These are phyloP conservation scores for Tangara arthus DNA, from an alignment of 2,797 vertebrate species.

Conservation along the genomic window DNA sequence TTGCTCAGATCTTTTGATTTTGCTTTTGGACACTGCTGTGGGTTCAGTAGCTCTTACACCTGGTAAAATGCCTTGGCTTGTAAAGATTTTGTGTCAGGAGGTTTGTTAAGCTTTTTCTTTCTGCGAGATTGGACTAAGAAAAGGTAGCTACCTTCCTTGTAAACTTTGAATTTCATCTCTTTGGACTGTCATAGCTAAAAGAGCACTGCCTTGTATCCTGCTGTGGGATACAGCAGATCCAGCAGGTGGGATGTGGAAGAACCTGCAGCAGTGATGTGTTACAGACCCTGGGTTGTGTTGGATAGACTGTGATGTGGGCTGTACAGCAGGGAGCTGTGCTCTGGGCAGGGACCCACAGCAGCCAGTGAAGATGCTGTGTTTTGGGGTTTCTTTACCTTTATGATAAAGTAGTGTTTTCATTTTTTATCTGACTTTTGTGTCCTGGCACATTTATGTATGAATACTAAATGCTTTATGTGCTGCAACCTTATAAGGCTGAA, in stretches of 20 bases:
- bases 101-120: neutral
- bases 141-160: neutral
- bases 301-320: neutral
- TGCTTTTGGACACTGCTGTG: neutral
- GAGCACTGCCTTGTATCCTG: neutral
- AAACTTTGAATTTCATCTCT: neutral
- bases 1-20: neutral
- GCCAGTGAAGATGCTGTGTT: neutral
- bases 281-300: neutral
- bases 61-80: neutral
- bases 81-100: neutral
- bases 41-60: neutral
- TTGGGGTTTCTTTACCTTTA: neutral
- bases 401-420: neutral
- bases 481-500: neutral
- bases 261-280: neutral
- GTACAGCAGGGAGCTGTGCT: neutral
- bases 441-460: neutral
- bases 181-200: neutral
- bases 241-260: neutral
- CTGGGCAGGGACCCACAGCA: neutral
- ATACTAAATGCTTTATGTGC: neutral
- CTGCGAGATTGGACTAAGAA: neutral
- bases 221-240: neutral
- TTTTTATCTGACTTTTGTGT: neutral